phyloP scores from a whole-genome alignment of 2,113 vertebrate genomes.

The Lepisosteus oculatus region DNA sequence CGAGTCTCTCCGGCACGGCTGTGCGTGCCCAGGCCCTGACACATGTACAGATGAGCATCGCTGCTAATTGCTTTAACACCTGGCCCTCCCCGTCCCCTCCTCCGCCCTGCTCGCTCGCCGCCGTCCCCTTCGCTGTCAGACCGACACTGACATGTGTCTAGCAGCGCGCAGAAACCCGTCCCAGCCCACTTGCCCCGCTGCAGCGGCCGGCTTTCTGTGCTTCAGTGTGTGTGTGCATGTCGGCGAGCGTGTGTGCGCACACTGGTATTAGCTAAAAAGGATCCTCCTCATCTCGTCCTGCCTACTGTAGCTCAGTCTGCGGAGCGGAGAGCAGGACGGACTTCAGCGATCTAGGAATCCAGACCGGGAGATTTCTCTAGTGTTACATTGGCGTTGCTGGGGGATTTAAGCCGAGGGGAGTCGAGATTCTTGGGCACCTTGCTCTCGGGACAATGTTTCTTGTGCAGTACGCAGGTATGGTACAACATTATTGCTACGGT shows the following conservation, averaged over 20 bases:
- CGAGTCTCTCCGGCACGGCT: too few relatives aligned
- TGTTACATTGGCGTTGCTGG: conserved; percentile 26
- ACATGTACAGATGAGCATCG: conserved; percentile 3
- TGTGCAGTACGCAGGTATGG: conserved; percentile 73
- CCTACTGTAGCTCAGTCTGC: conserved; percentile 62
- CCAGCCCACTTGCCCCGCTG: conserved; percentile 6
- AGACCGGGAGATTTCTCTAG: conserved; percentile 45
- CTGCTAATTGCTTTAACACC: conserved; percentile 21
- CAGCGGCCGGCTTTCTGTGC: conserved; percentile 19
- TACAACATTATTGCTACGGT: conserved; percentile 32
- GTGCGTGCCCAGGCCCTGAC: background rate
- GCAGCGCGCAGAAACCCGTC: conserved; percentile 16
- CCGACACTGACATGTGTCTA: conserved; percentile 20
- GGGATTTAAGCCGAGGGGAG: conserved; percentile 35
- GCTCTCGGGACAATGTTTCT: conserved; percentile 70
- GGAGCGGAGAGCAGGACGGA: conserved; percentile 40
- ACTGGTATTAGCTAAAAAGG: conserved; percentile 48
- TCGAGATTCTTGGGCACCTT: conserved; percentile 26
- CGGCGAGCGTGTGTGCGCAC: conserved; percentile 41
- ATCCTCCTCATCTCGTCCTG: conserved; percentile 55
- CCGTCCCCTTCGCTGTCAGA: conserved; percentile 10
- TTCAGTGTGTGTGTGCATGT: conserved; percentile 22
- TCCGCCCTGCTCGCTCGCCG: background rate
- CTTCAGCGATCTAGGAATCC: conserved; percentile 20
- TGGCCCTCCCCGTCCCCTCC: conserved; percentile 5